Evolutionary conservation across 2,113 vertebrate genomes (phyloP), one percentile per base, ranked within the genome.

Genomic region (Istiophorus platypterus): DNA sequence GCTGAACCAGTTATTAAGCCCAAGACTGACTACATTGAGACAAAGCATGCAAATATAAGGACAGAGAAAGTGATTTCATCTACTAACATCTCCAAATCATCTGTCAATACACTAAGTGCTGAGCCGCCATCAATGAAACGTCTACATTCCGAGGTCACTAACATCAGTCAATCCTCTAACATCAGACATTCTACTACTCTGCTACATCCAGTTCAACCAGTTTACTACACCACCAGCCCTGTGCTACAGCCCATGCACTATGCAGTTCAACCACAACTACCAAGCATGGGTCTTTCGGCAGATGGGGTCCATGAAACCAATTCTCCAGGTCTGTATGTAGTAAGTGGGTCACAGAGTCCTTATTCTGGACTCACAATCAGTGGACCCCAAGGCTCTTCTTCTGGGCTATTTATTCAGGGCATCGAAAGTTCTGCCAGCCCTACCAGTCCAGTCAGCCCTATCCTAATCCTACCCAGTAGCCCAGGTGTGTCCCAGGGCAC

Each of bases 261-360:
- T 76, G 39, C 93, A 34, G 62, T 95, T 34, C 85, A 92, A 56
- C 91, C 92, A 68, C 91, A 90, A 27, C 49, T 84, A 27, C 91
- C 94, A 76, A 91, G 72, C 47, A 84, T 51, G 5, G n/a, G 92
- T 75, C 10, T 94, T 81, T 22, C 92, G 17, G 72, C 89, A n/a
- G 88, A 92, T 34, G 78, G 79, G 22, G 41, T 80, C 42, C 39
- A 61, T 34, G 31, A 61, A 68, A 20, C 54, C 3, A 87, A 76
- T 71, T n/a, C 83, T 45, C 76, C 75, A 17, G 87, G 86, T 22
- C 5, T 90, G 14, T 92, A 85, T 81, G 51, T 93, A 42, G 74
- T 94, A n/a, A 88, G 88, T 47, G 78, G 74, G 6, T 26, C 85
- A 14, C 71, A 83, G n/a, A 69, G 18, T 37, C 26, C 45, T 51